Evolutionary conservation across 1,140 invertebrate species (phyloP), one percentile per base, ranked within the genome.

Genomic region (Ctenoplectra terminalis): DNA sequence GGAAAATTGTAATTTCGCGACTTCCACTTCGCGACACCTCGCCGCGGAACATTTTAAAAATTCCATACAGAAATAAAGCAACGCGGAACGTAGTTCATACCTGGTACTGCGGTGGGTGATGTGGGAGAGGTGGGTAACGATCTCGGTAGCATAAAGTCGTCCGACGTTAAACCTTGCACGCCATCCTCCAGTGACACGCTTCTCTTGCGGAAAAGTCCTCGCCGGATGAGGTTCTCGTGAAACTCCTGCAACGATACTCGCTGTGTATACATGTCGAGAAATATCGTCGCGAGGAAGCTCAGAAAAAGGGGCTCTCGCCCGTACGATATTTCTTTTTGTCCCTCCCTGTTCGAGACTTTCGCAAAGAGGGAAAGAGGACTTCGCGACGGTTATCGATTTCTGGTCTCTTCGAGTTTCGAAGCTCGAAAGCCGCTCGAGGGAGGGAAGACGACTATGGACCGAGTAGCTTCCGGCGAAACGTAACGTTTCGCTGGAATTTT

Each of bases 181-280:
- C 94, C 94, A 90, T 95, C 95, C 92, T 95, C 94, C 86, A 96
- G 93, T 86, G 96, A 96, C 76, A 96, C 95, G 85, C 96, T 95
- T 87, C 96, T 94, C 93, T 96, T 96, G 84, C 96, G 89, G 92
- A 96, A 96, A 88, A 96, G 94, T 86, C 95, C 95, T 90, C 96
- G 95, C 88, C 96, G 96, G 90, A 97, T 95, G 79, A 97, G 94
- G 91, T 97, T 96, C 94, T 97, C 96, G 92, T 97, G 96, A 90
- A 97, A 97, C 92, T 97, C 96, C 94, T 96, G 46, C 26, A 85
- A 84, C 52, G 11, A 82, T 58, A 50, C 5, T n/a, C 8, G n/a
- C 29, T 3, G 8, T 29, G 6, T 20, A 9, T 23, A 17, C 3
- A 5, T 11, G 15, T 46, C n/a, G 17, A 54, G 4, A 29, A 50